These are phyloP conservation scores for Gobionotothen gibberifrons DNA, from an alignment of 2,797 vertebrate genomes.

Conservation along the genomic window DNA sequence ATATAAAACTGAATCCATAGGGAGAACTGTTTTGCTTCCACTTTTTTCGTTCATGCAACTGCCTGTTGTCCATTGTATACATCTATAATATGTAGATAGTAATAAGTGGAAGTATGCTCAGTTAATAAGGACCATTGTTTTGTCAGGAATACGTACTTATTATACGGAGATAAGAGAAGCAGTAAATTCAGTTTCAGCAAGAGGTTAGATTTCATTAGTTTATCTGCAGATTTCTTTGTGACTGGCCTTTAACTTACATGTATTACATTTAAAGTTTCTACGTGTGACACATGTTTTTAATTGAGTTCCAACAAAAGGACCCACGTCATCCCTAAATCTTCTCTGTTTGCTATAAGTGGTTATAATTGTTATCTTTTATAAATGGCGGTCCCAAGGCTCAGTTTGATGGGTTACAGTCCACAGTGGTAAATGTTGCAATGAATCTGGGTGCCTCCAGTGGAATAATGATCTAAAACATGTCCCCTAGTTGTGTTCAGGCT, in stretches of 20 bases:
- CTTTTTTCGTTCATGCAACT: slow-evolving; percentile 1
- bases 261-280: neutral
- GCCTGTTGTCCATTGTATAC: neutral
- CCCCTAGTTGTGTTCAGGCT: slow-evolving; percentile 57
- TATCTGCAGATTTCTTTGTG: slow-evolving; percentile 1
- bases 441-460: slow-evolving; percentile 46
- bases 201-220: slow-evolving; percentile 3
- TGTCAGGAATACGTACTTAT: slow-evolving; percentile 26
- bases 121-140: slow-evolving; percentile 25
- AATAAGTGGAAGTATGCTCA: neutral
- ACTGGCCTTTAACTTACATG: neutral
- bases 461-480: slow-evolving; percentile 64
- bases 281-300: neutral
- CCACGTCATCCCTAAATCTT: slow-evolving; percentile 5
- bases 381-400: slow-evolving; percentile 24
- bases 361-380: slow-evolving; percentile 31
- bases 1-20: neutral
- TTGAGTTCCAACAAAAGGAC: slow-evolving; percentile 4
- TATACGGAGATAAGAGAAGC: slow-evolving; percentile 33
- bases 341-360: slow-evolving; percentile 25
- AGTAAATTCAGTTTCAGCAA: slow-evolving; percentile 17
- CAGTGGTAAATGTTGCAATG: slow-evolving; percentile 38
- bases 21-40: neutral
- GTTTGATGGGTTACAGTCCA: slow-evolving; percentile 31
- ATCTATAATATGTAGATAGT: neutral